Evolutionary conservation across 2,113 vertebrate genomes (phyloP).

Genomic region (Verasper variegatus): DNA sequence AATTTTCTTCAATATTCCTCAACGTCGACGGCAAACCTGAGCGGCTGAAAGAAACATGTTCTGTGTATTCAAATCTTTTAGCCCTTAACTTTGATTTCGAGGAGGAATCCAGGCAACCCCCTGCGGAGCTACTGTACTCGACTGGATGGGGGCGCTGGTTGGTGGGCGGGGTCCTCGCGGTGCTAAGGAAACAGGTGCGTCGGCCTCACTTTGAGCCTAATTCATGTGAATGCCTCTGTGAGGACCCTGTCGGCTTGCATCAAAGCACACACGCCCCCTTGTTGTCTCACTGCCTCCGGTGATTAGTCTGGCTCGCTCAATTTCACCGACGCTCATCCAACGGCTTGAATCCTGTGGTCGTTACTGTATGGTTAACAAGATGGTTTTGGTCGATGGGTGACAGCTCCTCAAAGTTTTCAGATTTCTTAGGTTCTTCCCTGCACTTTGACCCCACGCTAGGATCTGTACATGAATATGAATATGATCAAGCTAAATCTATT

Average conservation of each 20-base stretch:
- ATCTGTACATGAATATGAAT: too few relatives aligned
- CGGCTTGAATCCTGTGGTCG: background rate
- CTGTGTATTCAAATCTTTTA: background rate
- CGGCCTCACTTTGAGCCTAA: conserved; percentile 64
- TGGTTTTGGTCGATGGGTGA: background rate
- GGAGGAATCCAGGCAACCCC: background rate
- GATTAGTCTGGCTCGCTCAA: conserved; percentile 55
- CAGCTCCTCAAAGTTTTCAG: background rate
- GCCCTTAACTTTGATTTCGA: background rate
- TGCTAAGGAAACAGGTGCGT: conserved; percentile 31
- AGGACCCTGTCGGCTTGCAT: conserved; percentile 58
- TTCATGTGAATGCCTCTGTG: conserved; percentile 45
- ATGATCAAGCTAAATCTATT: too few relatives aligned
- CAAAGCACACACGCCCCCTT: conserved; percentile 48
- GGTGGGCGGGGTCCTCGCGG: conserved; percentile 17
- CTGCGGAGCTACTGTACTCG: conserved; percentile 11
- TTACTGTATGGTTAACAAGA: background rate
- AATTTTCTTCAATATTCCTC: background rate
- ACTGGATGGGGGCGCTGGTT: background rate
- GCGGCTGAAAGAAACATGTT: background rate
- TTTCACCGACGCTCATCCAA: conserved; percentile 34
- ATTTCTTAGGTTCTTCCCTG: background rate
- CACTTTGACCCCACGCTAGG: too few relatives aligned
- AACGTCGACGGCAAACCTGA: background rate
- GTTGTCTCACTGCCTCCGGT: conserved; percentile 54